Percentiles rank a stretch among this genome's conserved stretches.
Conservation (phyloP, 2,113 vertebrate species). For the Hippocampus abdominalis region DNA sequence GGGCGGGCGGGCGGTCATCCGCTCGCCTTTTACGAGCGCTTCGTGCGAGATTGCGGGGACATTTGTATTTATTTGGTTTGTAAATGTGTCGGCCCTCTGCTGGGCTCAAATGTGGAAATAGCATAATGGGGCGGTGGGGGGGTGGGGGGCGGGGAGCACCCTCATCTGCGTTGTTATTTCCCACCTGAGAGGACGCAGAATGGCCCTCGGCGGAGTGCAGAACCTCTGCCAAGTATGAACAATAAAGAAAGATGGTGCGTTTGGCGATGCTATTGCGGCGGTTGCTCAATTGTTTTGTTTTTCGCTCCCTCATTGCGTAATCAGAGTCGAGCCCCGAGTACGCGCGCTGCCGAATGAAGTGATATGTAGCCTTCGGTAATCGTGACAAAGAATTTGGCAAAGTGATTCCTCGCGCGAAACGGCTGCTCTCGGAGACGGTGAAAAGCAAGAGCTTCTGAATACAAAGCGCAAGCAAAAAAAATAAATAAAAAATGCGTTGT, state of each 20-base stretch:
- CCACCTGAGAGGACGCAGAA: not conserved
- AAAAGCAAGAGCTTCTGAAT: no score
- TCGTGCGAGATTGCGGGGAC: not conserved
- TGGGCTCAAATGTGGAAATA: not conserved
- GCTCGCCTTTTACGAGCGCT: not conserved
- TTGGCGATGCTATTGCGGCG: not conserved
- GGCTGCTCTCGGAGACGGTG: no score
- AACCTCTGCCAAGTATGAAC: not conserved
- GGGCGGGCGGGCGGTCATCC: not conserved
- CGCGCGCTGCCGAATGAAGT: not conserved
- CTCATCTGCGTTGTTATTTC: constrained; percentile 1
- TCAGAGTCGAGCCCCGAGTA: not conserved
- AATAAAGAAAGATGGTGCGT: not conserved
- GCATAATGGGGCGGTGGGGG: not conserved
- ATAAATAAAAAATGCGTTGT: no score
- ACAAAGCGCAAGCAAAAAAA: no score
- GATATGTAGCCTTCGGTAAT: not conserved
- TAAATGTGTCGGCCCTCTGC: constrained; percentile 1
- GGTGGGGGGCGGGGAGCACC: not conserved
- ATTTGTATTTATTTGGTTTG: constrained; percentile 5
- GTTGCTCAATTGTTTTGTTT: not conserved
- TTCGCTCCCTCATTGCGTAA: not conserved
- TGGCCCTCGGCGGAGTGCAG: not conserved
- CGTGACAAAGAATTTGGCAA: no score
- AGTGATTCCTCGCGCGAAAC: no score